Conservation (phyloP, 1,140 invertebrate species). For the Pogonognathellus flavescens region DNA sequence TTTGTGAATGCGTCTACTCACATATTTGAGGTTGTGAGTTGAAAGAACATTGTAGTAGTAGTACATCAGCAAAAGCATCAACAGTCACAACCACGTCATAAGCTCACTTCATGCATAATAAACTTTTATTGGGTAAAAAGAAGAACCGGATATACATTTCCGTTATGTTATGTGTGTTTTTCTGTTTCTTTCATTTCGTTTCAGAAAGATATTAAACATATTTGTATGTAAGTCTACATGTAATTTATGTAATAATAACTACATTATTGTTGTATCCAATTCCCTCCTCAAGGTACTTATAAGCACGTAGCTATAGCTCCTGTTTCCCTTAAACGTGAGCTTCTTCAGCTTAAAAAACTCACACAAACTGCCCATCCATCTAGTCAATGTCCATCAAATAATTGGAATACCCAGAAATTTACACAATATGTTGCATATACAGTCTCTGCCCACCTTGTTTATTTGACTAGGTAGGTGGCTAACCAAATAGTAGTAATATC, state of each 20-base stretch:
- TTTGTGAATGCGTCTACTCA: constrained; percentile 23
- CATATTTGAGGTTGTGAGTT: constrained; percentile 10
- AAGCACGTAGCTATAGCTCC: too few relatives aligned
- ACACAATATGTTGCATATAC: too few relatives aligned
- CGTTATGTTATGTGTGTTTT: constrained; percentile 58
- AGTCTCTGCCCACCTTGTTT: too few relatives aligned
- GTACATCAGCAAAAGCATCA: constrained; percentile 41
- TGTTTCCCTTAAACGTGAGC: too few relatives aligned
- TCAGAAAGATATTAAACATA: constrained; percentile 29
- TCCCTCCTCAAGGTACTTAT: background rate
- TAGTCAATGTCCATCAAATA: too few relatives aligned
- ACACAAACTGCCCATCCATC: too few relatives aligned
- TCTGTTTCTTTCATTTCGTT: constrained; percentile 29
- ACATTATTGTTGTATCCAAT: constrained; percentile 3
- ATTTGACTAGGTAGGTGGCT: too few relatives aligned
- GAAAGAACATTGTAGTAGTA: background rate
- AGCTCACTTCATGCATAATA: constrained; percentile 62
- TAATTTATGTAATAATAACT: constrained; percentile 50
- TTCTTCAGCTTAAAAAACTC: too few relatives aligned
- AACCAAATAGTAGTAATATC: too few relatives aligned
- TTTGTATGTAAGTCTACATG: background rate
- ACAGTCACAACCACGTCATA: constrained; percentile 40
- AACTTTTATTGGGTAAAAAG: constrained; percentile 63
- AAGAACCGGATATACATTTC: constrained; percentile 63
- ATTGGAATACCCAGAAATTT: too few relatives aligned